Conservation (phyloP, 2,113 vertebrate species). For the Tetrao urogallus region DNA sequence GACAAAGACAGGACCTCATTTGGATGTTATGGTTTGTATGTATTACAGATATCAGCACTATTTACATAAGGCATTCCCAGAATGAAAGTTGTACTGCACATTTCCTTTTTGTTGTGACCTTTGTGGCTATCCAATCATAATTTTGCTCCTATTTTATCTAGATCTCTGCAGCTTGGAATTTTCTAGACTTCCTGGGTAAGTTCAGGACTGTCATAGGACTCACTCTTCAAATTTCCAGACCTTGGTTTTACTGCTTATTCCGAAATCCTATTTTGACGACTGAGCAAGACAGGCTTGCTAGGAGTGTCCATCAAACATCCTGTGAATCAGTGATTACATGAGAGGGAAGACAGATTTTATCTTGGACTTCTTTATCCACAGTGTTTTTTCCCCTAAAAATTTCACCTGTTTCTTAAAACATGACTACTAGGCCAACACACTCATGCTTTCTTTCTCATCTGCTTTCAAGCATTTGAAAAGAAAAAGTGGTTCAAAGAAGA, state of each 20-base stretch:
- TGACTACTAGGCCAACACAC: background rate
- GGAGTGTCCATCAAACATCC: background rate
- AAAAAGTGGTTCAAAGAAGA: background rate
- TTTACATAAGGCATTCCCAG: background rate
- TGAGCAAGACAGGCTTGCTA: background rate
- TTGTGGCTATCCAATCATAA: background rate
- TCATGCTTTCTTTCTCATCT: background rate
- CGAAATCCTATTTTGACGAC: background rate
- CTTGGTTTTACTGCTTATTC: background rate
- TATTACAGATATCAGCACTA: background rate
- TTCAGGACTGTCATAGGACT: background rate
- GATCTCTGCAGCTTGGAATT: background rate
- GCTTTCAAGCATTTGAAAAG: background rate
- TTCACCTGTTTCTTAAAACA: background rate
- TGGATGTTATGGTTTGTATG: background rate
- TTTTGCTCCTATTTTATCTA: background rate
- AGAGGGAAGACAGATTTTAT: background rate
- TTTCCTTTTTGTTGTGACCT: background rate
- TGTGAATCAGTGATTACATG: background rate
- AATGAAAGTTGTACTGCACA: background rate
- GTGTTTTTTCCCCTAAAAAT: background rate
- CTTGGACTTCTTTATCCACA: background rate
- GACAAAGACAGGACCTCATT: background rate
- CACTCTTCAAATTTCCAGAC: background rate
- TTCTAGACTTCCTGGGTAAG: background rate